Base-by-base conservation (phyloP, 2,797 vertebrate species). In the Xiphophorus birchmanni region DNA sequence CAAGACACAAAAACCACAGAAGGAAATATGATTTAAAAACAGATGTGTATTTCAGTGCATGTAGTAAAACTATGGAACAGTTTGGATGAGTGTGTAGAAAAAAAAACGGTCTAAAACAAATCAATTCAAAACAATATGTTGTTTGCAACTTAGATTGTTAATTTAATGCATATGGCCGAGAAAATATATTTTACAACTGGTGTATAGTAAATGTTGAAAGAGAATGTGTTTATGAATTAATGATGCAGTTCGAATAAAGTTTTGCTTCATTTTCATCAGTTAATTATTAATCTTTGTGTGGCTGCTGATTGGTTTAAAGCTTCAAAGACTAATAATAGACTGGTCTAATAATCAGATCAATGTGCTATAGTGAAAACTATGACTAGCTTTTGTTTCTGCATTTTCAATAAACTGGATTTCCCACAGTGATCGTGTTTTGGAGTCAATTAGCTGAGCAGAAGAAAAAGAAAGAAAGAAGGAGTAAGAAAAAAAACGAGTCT, bases 381-480 rank as follows among this genome's bases (percentile, higher is more conserved):
- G 23, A n/a, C 67, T n/a, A 15, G 23, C 23, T n/a, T 71, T 40
- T 26, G 52, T 3, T 54, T 54, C 23, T 54, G 23, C 23, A 54
- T 26, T 54, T 54, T 54, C 23, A 54, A 54, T 54, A 45, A 72
- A 47, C 44, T 32, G 63, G 44, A 52, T 52, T 83, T 71, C 58
- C 37, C 63, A 58, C 47, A 37, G 2, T 0, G 26, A 32, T 76
- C 26, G 4, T 80, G 84, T 77, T 88, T 60, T 71, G 72, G 69
- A 90, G 83, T 78, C 80, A 73, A 75, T 87, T 74, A 78, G 74
- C 84, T 80, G 32, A 80, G 85, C 80, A 10, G 79, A 81, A 54
- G 54, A 77, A 52, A 58, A 67, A 72, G 29, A 23, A 8, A 52
- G 48, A 50, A 50, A 21, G 47, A 1, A 21, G 1, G 1, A 18